phyloP scores from a whole-genome alignment of 2,113 vertebrate genomes.

The Triplophysa siluroides region DNA sequence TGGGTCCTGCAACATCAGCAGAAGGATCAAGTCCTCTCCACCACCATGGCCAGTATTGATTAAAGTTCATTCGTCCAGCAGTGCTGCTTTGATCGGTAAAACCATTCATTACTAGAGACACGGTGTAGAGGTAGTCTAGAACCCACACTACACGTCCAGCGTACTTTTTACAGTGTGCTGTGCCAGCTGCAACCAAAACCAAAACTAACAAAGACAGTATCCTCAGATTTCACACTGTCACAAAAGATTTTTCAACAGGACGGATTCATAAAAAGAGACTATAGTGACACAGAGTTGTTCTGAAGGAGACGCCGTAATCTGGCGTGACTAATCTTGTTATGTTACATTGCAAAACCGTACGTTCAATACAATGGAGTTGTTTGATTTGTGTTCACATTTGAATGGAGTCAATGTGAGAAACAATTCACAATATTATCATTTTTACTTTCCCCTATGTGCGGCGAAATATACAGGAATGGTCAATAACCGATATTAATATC shows the following conservation, averaged over 20 bases:
- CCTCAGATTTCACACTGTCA: slow-evolving; percentile 55
- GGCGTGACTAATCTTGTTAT: slow-evolving; percentile 67
- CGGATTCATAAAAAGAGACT: slow-evolving; percentile 24
- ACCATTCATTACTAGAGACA: slow-evolving; percentile 48
- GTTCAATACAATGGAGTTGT: slow-evolving; percentile 51
- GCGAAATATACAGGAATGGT: no score
- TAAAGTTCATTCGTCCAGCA: slow-evolving; percentile 70
- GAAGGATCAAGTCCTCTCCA: slow-evolving; percentile 53
- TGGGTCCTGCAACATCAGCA: slow-evolving; percentile 69
- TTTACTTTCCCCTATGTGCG: no score
- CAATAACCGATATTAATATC: no score
- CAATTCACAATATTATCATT: not conserved
- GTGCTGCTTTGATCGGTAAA: slow-evolving; percentile 65
- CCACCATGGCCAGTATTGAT: slow-evolving; percentile 65
- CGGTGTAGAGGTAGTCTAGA: slow-evolving; percentile 32
- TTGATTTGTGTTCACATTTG: slow-evolving; percentile 43
- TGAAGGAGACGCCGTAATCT: slow-evolving; percentile 57
- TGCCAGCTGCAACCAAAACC: slow-evolving; percentile 17
- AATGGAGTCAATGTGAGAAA: not conserved
- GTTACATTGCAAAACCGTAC: slow-evolving; percentile 49
- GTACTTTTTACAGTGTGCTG: not conserved
- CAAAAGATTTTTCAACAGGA: slow-evolving; percentile 45
- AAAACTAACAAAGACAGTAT: slow-evolving; percentile 26
- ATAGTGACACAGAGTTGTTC: slow-evolving; percentile 42
- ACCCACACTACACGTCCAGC: not conserved